Base-by-base conservation (phyloP, 2,888 invertebrate species). In the Watsonalla binaria region DNA sequence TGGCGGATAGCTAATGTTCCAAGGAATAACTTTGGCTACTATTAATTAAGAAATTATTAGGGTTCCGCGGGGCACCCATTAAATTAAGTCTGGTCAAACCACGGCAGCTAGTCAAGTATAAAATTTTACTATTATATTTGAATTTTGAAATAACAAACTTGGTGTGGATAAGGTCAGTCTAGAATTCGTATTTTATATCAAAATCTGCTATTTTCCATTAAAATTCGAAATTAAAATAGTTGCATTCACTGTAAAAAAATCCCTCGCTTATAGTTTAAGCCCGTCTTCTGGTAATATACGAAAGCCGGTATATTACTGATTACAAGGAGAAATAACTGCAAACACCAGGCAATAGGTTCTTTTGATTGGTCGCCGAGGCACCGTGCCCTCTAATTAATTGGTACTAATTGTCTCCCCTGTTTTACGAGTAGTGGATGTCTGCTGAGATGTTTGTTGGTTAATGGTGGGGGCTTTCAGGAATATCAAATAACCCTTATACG, bases 241-340 rank as follows among this genome's bases (percentile, higher is more conserved):
- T 37, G 37, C 37, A 37, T 7, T 37, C 6, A 37, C 6, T 7
- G 37, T 5, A 37, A 37, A 37, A 11, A 42, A 39, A 39, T 6
- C 46, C 8, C 24, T 9, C 15, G 9, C 49, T 49, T 39, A 15
- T 49, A 15, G 5, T 14, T 14, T 49, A 11, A 8, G 6, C 35
- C 8, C 14, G n/a, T 37, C 37, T 39, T 14, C 37, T 37, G 15
- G 37, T 49, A 39, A 37, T 49, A 37, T 37, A 49, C 15, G 6
- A 9, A 49, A 15, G 34, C 49, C 9, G 37, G 49, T 15, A 11
- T 14, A 15, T 49, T 37, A 37, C 37, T 49, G 49, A 39, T 49
- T 37, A 49, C 39, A 37, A 49, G 49, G 49, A 15, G 11, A 15
- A 49, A 49, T 39, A 49, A 15, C 49, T 49, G 49, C 49, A 49